Percentiles rank a stretch among this genome's conserved stretches.
Evolutionary conservation across 2,888 invertebrate genomes (phyloP).

Genomic region (Rhodophaea formosa): DNA sequence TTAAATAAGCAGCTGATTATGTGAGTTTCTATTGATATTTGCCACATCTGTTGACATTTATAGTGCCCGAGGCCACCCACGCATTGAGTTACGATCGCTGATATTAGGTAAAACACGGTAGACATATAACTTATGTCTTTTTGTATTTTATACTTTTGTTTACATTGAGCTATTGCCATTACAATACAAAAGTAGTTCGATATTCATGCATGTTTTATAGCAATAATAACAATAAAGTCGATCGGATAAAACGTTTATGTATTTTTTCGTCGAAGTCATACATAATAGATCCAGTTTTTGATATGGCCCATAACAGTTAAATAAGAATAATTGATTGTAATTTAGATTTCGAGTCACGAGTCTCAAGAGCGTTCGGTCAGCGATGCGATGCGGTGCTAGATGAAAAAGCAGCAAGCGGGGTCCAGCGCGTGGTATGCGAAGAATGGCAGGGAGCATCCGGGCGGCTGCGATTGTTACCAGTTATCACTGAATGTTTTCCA

Average conservation of each 20-base stretch:
- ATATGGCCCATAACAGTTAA: conserved; percentile 17
- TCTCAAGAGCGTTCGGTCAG: conserved; percentile 51
- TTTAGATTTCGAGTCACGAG: conserved; percentile 40
- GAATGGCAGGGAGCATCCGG: conserved; percentile 79
- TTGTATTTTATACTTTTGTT: neutral
- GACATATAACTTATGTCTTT: neutral
- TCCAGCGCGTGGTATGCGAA: conserved; percentile 71
- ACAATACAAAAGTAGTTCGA: neutral
- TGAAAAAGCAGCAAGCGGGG: conserved; percentile 74
- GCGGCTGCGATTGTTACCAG: conserved; percentile 80
- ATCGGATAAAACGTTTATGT: conserved; percentile 14
- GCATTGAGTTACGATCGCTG: conserved; percentile 16
- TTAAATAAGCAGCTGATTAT: conserved; percentile 4
- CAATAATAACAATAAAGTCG: conserved; percentile 1
- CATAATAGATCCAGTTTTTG: conserved; percentile 17
- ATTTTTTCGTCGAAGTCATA: conserved; percentile 12
- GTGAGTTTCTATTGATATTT: conserved; percentile 17
- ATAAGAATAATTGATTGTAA: conserved; percentile 20
- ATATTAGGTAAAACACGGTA: conserved; percentile 8
- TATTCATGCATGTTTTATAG: conserved; percentile 10
- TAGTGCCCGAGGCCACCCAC: conserved; percentile 22
- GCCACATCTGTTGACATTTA: conserved; percentile 22
- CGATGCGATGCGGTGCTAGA: conserved; percentile 52
- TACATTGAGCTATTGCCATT: neutral
- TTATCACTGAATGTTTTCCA: conserved; percentile 81